phyloP scores from a whole-genome alignment of 2,888 invertebrate species.

The Lysandra coridon region DNA sequence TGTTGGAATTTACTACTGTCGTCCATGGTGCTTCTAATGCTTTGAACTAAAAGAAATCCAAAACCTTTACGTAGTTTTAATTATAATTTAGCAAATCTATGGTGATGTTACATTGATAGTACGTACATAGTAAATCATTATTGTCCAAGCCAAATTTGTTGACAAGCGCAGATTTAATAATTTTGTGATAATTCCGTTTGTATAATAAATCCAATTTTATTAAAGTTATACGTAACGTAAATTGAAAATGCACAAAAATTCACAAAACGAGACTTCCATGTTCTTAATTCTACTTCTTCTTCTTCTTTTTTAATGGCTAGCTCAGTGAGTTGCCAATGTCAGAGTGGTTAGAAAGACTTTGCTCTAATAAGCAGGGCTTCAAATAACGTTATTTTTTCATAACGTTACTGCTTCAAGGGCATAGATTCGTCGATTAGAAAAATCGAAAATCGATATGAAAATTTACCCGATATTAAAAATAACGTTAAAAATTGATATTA shows the following conservation, averaged over 20 bases:
- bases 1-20: slow-evolving; percentile 83
- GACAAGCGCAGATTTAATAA: background rate
- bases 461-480: too few relatives aligned
- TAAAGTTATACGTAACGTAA: background rate
- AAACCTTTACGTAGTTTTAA: slow-evolving; percentile 71
- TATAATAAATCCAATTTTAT: background rate
- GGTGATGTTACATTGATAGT: slow-evolving; percentile 40
- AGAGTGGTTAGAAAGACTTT: too few relatives aligned
- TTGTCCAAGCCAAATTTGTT: background rate
- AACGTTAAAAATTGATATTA: too few relatives aligned
- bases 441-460: too few relatives aligned
- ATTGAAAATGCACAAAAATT: background rate
- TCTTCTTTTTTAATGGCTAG: too few relatives aligned
- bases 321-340: too few relatives aligned
- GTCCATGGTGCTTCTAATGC: slow-evolving; percentile 63
- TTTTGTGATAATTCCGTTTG: background rate
- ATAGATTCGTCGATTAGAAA: too few relatives aligned
- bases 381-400: too few relatives aligned
- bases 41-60: slow-evolving; percentile 75
- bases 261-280: too few relatives aligned
- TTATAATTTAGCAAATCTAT: slow-evolving; percentile 46
- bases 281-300: too few relatives aligned
- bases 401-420: too few relatives aligned
- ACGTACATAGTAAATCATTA: slow-evolving; percentile 36
- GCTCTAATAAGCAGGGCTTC: too few relatives aligned